These are phyloP conservation scores for Leistus spinibarbis DNA, from an alignment of 2,888 invertebrate genomes.

Conservation along the genomic window DNA sequence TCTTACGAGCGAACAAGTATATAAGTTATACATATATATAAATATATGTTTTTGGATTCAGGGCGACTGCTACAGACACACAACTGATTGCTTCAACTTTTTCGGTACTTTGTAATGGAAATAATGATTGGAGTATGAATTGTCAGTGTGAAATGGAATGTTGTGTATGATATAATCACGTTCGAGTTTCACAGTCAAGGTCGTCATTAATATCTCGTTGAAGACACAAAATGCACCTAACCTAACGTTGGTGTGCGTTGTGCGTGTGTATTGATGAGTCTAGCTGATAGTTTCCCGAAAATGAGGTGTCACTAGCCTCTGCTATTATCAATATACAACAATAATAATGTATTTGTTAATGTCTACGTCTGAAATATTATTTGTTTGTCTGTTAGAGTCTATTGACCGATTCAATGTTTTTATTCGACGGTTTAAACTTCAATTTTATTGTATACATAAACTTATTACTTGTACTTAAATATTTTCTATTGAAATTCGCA, in stretches of 20 bases:
- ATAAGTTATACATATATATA: too few species aligned
- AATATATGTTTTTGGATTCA: too few species aligned
- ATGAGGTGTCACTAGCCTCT: constrained; percentile 16
- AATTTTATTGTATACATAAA: background rate
- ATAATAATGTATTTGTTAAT: constrained; percentile 6
- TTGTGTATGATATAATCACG: constrained; percentile 35
- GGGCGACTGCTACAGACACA: too few species aligned
- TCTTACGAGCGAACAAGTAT: too few species aligned
- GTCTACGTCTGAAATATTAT: constrained; percentile 18
- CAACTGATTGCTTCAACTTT: too few species aligned
- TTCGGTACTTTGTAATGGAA: background rate
- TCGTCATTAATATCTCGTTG: constrained; percentile 28
- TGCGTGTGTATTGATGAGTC: constrained; percentile 18
- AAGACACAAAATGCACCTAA: background rate
- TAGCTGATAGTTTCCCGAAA: constrained; percentile 21
- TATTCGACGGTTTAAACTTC: background rate
- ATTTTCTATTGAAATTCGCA: constrained; percentile 11
- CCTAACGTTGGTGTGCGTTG: background rate
- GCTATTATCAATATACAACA: background rate
- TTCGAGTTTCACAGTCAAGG: constrained; percentile 38
- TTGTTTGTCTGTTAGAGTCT: constrained; percentile 27
- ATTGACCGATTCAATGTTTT: constrained; percentile 20
- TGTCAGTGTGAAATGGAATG: constrained; percentile 19
- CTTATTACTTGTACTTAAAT: background rate
- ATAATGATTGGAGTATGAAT: background rate